A percentile compares a stretch with the other conserved stretches of the same genome.
phyloP scores from a whole-genome alignment of 2,888 invertebrate species.

The Leuctra nigra region DNA sequence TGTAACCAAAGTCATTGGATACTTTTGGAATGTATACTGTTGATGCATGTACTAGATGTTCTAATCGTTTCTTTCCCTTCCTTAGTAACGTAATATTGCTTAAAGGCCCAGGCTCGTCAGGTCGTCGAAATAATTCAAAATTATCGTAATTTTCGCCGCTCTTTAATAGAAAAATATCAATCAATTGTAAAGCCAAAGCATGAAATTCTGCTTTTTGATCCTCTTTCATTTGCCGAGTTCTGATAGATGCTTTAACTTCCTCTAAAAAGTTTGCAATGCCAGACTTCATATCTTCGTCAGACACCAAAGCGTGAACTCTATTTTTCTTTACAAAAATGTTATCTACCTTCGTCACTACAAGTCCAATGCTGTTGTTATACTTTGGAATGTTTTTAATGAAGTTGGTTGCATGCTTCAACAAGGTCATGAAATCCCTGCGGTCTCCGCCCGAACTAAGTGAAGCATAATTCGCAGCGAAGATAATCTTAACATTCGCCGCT shows the following conservation, averaged over 20 bases:
- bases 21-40: not conserved
- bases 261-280: too few relatives aligned
- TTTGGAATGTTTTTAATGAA: slow-evolving; percentile 21
- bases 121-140: slow-evolving; percentile 18
- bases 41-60: not conserved
- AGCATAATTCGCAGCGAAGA: slow-evolving; percentile 31
- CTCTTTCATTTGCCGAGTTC: too few relatives aligned
- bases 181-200: too few relatives aligned
- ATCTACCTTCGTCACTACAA: slow-evolving; percentile 28
- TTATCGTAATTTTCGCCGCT: slow-evolving; percentile 6
- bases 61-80: not conserved
- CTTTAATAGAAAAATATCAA: too few relatives aligned
- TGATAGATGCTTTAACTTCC: too few relatives aligned
- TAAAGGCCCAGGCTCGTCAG: slow-evolving; percentile 8
- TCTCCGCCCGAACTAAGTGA: slow-evolving; percentile 30
- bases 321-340: too few relatives aligned
- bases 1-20: not conserved
- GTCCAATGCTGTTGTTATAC: slow-evolving; percentile 19
- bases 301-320: too few relatives aligned
- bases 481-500: slow-evolving; percentile 31
- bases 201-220: too few relatives aligned
- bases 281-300: too few relatives aligned
- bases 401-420: slow-evolving; percentile 20
- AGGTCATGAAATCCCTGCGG: slow-evolving; percentile 22
- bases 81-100: not conserved